Evolutionary conservation across 2,888 invertebrate genomes (phyloP), one percentile per base, ranked within the genome.

Genomic region (Cactoblastis cactorum): DNA sequence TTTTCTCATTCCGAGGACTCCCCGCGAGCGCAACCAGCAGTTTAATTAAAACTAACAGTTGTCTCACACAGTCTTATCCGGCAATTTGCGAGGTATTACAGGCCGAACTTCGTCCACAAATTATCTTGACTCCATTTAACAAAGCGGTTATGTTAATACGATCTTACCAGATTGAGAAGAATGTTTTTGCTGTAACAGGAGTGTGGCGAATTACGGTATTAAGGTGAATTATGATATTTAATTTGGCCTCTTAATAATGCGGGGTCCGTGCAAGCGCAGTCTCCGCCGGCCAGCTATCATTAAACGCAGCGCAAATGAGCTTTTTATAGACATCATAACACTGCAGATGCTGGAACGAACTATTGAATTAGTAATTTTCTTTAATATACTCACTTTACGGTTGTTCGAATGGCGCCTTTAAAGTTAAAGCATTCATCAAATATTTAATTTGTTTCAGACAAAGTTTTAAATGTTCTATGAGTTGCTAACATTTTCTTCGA

Each of bases 21-120:
- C 80, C 82, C 78, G 80, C 83, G 81, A 83, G 75, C 77, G 75
- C 78, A 77, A 86, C 81, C 87, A 83, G 84, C 84, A 81, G 86
- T 88, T 89, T 87, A 89, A 89, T 89, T 88, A 88, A 89, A 89
- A 88, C 88, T 88, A 89, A 87, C 88, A 88, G 88, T 88, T 88
- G 87, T 87, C 88, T 86, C 86, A 83, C 87, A 85, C 88, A 84
- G 88, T 87, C 86, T 87, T 85, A 86, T 85, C 85, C 87, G 77
- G 84, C 87, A 89, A 89, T 89, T 89, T 89, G 88, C 86, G 85
- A 87, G 84, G 86, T 84, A 88, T 88, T 86, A 88, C 84, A 83
- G 82, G 83, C 80, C 83, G 74, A 89, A 89, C 83, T 88, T 87
- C 69, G 79, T 72, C 86, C 88, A 88, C 88, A 88, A 89, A 88